Evolutionary conservation across 2,113 vertebrate species (phyloP).

Genomic region (Strigops habroptila): DNA sequence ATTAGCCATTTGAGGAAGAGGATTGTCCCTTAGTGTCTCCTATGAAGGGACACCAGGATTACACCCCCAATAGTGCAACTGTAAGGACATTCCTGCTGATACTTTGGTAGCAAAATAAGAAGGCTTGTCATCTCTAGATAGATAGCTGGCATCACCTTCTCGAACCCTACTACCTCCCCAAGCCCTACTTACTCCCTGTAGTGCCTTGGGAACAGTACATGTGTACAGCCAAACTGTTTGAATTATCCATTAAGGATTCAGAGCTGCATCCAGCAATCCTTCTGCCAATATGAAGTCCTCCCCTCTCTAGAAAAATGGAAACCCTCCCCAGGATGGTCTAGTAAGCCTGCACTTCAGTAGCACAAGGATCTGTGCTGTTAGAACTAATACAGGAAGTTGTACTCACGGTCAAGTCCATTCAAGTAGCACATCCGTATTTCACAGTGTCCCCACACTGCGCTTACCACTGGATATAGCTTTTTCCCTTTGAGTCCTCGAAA

Average conservation of each 20-base stretch:
- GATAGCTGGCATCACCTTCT: neutral
- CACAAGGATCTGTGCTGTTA: neutral
- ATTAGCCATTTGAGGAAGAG: neutral
- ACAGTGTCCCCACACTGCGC: conserved; percentile 98
- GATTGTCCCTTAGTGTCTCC: neutral
- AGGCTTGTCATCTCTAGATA: neutral
- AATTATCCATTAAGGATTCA: accelerated
- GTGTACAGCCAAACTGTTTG: accelerated
- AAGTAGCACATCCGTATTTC: conserved; percentile 98
- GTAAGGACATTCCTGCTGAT: neutral
- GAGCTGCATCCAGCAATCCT: neutral
- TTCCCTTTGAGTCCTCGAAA: conserved; percentile 96
- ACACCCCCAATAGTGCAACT: neutral
- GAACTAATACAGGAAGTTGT: neutral
- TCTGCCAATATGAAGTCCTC: neutral
- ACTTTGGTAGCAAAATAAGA: accelerated
- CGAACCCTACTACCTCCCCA: neutral
- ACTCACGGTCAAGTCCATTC: conserved; percentile 99
- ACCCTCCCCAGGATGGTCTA: neutral
- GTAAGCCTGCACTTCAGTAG: too few relatives aligned
- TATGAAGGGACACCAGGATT: neutral
- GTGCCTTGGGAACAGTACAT: accelerated
- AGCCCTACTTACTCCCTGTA: neutral
- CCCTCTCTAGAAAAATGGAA: accelerated
- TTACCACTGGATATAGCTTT: conserved; percentile 95